Percentiles rank a stretch among this genome's conserved stretches.
phyloP scores from a whole-genome alignment of 2,888 invertebrate genomes.

The Netelia fuscicornis region DNA sequence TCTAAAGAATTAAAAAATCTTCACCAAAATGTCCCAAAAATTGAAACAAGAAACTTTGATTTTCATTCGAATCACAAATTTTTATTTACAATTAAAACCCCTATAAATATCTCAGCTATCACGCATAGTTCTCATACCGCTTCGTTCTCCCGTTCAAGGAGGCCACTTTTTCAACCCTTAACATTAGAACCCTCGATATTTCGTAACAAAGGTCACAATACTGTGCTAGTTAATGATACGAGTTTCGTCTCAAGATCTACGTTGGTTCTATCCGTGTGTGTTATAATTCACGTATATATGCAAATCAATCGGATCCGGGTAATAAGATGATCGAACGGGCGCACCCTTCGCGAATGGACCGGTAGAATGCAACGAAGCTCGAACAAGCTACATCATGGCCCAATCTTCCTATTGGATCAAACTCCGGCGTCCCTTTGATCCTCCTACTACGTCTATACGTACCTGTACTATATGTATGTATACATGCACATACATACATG shows the following conservation, averaged over 20 bases:
- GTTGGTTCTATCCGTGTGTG: background rate
- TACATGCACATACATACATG: background rate
- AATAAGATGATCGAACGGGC: constrained; percentile 52
- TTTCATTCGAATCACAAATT: too few species aligned
- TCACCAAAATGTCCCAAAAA: too few species aligned
- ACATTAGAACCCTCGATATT: too few species aligned
- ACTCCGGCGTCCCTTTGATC: constrained; percentile 54
- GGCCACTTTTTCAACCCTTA: too few species aligned
- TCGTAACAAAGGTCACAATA: too few species aligned
- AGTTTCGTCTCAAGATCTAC: background rate
- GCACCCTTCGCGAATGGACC: constrained; percentile 50
- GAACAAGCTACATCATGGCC: constrained; percentile 55
- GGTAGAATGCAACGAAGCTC: constrained; percentile 32
- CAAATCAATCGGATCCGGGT: constrained; percentile 42
- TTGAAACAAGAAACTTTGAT: too few species aligned
- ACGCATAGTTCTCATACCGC: too few species aligned
- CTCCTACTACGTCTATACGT: constrained; percentile 34
- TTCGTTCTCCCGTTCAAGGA: too few species aligned
- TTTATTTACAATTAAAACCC: too few species aligned
- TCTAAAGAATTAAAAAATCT: too few species aligned
- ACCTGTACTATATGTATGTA: constrained; percentile 10
- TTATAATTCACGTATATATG: constrained; percentile 1
- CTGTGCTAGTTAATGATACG: background rate
- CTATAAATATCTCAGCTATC: too few species aligned
- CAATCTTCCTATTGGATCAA: constrained; percentile 61